Conservation (phyloP, 2,888 invertebrate genomes). For the Gymnosoma rotundatum region DNA sequence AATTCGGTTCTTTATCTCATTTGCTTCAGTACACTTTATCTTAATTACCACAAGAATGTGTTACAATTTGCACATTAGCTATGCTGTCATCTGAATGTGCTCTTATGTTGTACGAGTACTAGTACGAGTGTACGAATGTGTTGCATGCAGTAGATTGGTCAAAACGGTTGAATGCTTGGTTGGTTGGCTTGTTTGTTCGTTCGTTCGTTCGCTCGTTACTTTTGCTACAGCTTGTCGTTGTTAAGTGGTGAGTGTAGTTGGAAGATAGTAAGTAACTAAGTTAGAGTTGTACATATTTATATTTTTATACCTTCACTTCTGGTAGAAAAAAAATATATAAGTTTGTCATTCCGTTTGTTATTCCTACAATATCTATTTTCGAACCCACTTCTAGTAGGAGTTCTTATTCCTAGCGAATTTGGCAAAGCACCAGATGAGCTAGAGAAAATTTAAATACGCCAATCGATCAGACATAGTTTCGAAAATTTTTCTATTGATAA, state of each 20-base stretch:
- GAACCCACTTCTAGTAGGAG: too few species aligned
- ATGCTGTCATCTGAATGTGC: slow-evolving; percentile 53
- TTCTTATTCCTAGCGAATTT: too few species aligned
- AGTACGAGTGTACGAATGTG: slow-evolving; percentile 28
- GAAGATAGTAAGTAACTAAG: background rate
- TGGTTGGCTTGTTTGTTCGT: background rate
- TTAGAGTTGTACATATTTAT: background rate
- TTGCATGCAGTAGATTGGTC: slow-evolving; percentile 30
- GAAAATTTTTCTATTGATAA: too few species aligned
- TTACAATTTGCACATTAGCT: slow-evolving; percentile 71
- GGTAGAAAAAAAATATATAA: too few species aligned
- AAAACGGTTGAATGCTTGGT: slow-evolving; percentile 9
- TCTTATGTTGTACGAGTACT: slow-evolving; percentile 11
- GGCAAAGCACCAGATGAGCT: too few species aligned
- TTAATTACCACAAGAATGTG: slow-evolving; percentile 71
- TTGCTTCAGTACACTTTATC: slow-evolving; percentile 68
- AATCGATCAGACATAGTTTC: too few species aligned
- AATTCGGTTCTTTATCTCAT: slow-evolving; percentile 69
- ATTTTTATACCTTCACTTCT: too few species aligned
- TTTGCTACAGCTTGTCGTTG: background rate
- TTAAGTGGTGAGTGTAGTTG: slow-evolving; percentile 12
- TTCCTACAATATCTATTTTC: too few species aligned
- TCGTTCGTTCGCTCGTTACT: too few species aligned
- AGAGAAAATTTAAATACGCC: too few species aligned
- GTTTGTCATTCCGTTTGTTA: too few species aligned